These are phyloP conservation scores for Rhea pennata DNA, from an alignment of 2,113 vertebrate species.

Conservation along the genomic window DNA sequence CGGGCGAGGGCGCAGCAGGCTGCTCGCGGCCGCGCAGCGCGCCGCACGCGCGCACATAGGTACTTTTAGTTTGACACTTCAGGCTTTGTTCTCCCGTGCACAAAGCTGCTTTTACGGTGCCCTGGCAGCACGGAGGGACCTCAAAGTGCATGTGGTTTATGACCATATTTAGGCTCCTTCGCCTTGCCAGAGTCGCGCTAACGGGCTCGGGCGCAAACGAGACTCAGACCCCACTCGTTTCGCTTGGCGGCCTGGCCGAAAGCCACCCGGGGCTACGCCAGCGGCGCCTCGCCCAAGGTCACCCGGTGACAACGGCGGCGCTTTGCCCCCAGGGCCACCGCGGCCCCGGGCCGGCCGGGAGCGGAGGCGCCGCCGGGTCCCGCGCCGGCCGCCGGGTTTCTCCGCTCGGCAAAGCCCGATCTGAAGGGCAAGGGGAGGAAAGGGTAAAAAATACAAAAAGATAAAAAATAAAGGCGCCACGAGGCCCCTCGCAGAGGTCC, in stretches of 20 bases:
- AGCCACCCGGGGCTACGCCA: not conserved
- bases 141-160: constrained; percentile 25
- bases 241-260: constrained; percentile 53
- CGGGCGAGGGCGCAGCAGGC: too few relatives aligned
- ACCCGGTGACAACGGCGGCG: not conserved
- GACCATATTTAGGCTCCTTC: constrained; percentile 69
- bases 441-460: too few relatives aligned
- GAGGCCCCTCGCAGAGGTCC: not conserved
- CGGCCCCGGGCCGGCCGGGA: too few relatives aligned
- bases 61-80: not conserved
- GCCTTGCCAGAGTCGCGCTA: constrained; percentile 9
- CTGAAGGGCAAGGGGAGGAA: not conserved
- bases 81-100: not conserved
- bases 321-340: not conserved
- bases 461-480: not conserved
- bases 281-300: constrained; percentile 40
- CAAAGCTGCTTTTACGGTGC: not conserved
- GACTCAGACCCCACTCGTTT: constrained; percentile 59
- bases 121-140: constrained; percentile 26
- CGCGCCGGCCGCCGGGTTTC: not conserved
- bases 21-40: fast-evolving
- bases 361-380: not conserved
- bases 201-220: not conserved
- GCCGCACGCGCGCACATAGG: too few relatives aligned
- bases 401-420: not conserved